phyloP scores from a whole-genome alignment of 2,113 vertebrate genomes.

The Sebastes schlegelii region DNA sequence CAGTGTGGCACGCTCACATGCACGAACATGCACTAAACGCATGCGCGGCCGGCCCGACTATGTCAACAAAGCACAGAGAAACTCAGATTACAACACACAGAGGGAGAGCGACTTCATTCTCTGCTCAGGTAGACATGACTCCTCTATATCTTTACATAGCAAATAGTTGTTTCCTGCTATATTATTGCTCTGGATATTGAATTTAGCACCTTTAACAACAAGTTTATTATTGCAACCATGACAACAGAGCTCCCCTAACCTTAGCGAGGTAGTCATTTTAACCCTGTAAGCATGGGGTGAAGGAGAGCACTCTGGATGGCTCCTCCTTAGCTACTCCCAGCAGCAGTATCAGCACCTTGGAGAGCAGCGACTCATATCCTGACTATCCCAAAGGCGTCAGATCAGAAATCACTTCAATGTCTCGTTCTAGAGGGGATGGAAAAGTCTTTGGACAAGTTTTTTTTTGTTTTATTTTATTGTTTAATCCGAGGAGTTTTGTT shows the following conservation, averaged over 20 bases:
- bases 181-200: too few relatives aligned
- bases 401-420: neutral
- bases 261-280: neutral
- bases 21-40: too few relatives aligned
- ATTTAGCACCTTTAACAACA: neutral
- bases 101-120: too few relatives aligned
- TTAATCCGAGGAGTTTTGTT: neutral
- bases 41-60: too few relatives aligned
- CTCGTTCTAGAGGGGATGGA: neutral
- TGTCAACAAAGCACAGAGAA: too few relatives aligned
- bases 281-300: neutral
- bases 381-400: neutral
- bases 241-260: neutral
- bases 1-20: too few relatives aligned
- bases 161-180: too few relatives aligned
- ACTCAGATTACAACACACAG: too few relatives aligned
- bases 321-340: neutral
- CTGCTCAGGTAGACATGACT: too few relatives aligned
- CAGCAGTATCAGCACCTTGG: neutral
- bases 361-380: neutral
- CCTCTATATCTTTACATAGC: too few relatives aligned
- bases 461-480: neutral
- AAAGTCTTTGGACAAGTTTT: too few relatives aligned
- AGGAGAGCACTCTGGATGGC: neutral
- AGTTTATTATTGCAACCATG: neutral